Base-by-base conservation (phyloP, 2,888 invertebrate genomes). In the Mythimna ferrago region DNA sequence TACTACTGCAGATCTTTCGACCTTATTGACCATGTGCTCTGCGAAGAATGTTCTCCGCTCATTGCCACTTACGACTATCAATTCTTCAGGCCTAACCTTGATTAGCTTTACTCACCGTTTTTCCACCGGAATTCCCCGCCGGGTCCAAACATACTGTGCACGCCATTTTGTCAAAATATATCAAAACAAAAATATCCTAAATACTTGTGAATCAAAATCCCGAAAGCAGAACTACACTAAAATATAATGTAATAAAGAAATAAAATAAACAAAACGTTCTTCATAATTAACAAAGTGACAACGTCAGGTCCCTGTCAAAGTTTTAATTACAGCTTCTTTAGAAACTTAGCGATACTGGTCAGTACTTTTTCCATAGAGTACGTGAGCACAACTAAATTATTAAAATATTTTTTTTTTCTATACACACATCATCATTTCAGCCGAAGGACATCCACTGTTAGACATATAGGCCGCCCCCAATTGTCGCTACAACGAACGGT, bases 71-170 rank as follows among this genome's bases (percentile, higher is more conserved):
- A 53, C 2, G 9, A n/a, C 26, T 7, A 32, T 2, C 16, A 57
- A 57, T 32, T 32, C 32, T 57, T 57, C 32, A 11, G 57, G 57
- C 56, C 26, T 14, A n/a, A 35, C 35, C 3, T 35, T 35, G 1
- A 3, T 58, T 35, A 58, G 10, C 0, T 35, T 35, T n/a, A 19
- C 74, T 86, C 32, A 85, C 85, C 82, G 64, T 84, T 82, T 70
- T 86, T 0, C 35, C 14, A 2, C 26, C 2, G 26, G 26, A 2
- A 19, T 77, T 84, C 21, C 51, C 72, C 6, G 76, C 74, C 19
- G 76, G 54, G 19, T 71, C 68, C 76, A 75, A 16, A 77, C 85
- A 85, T 41, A 74, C 0, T 53, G 80, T 4, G 54, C 85, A 85
- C 66, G 84, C 75, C 85, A 85, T 85, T 66, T 38, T 76, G 6